Evolutionary conservation across 2,888 invertebrate species (phyloP).

Genomic region (Oconnorella tubifera): DNA sequence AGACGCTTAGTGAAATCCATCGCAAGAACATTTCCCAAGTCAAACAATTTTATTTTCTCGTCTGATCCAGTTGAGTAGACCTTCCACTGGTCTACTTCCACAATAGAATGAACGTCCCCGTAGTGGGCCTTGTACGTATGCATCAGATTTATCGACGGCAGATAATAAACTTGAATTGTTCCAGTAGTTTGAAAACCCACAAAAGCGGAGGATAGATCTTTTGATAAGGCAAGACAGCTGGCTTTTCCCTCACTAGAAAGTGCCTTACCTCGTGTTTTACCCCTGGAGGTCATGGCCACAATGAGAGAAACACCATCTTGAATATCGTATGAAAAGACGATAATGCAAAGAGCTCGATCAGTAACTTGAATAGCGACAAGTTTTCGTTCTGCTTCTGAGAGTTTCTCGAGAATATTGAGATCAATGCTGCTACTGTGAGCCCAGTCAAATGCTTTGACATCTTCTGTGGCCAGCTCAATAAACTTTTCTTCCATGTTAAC

Average conservation of each 20-base stretch:
- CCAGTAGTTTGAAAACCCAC: slow-evolving; percentile 9
- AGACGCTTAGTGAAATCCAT: slow-evolving; percentile 12
- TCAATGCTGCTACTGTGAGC: background rate
- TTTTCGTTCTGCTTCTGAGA: background rate
- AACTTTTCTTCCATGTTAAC: background rate
- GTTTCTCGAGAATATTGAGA: background rate
- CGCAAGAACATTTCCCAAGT: background rate
- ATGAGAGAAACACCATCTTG: slow-evolving; percentile 5
- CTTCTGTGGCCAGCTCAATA: background rate
- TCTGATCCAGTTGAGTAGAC: slow-evolving; percentile 14
- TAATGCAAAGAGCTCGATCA: slow-evolving; percentile 4
- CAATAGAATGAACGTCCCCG: slow-evolving; percentile 14
- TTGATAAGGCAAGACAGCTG: slow-evolving; percentile 11
- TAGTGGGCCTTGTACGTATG: slow-evolving; percentile 11
- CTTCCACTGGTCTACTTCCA: slow-evolving; percentile 9
- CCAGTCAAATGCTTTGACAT: background rate
- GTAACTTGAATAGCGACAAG: slow-evolving; percentile 11
- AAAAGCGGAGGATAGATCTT: slow-evolving; percentile 8
- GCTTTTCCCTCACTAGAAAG: slow-evolving; percentile 7
- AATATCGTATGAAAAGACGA: slow-evolving; percentile 8
- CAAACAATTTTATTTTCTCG: background rate
- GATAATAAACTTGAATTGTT: slow-evolving; percentile 6
- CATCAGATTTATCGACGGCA: background rate
- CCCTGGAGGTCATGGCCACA: background rate
- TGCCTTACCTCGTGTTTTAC: background rate